Evolutionary conservation across 2,113 vertebrate species (phyloP).

Genomic region (Spizaetus ornatus): DNA sequence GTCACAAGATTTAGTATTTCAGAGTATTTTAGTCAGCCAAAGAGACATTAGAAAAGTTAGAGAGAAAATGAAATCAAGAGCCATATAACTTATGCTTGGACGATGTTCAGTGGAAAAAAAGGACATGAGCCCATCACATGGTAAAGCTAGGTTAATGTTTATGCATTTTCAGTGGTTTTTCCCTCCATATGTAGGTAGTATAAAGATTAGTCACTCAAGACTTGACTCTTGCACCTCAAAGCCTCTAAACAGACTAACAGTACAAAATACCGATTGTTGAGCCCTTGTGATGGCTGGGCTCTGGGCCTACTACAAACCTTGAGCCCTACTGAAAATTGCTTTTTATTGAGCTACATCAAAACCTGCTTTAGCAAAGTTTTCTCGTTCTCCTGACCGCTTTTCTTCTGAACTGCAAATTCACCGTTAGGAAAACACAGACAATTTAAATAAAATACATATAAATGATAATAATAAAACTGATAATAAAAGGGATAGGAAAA

Average conservation of each 20-base stretch:
- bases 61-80: background rate
- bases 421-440: background rate
- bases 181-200: background rate
- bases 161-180: slow-evolving; percentile 14
- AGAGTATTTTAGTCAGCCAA: background rate
- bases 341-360: background rate
- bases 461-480: background rate
- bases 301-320: background rate
- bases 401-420: background rate
- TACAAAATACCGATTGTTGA: background rate
- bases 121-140: background rate
- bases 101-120: background rate
- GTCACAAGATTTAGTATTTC: background rate
- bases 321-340: background rate
- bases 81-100: background rate
- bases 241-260: background rate
- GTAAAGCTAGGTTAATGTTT: background rate
- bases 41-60: background rate
- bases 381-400: background rate
- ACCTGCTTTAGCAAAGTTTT: background rate
- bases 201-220: background rate
- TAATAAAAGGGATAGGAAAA: background rate
- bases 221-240: slow-evolving; percentile 18
- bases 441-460: background rate
- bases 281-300: background rate